Evolutionary conservation across 53 echinoderm and acorn worm genomes (phyloP), one percentile per base, ranked within the genome.

Genomic region (Antedon mediterranea): DNA sequence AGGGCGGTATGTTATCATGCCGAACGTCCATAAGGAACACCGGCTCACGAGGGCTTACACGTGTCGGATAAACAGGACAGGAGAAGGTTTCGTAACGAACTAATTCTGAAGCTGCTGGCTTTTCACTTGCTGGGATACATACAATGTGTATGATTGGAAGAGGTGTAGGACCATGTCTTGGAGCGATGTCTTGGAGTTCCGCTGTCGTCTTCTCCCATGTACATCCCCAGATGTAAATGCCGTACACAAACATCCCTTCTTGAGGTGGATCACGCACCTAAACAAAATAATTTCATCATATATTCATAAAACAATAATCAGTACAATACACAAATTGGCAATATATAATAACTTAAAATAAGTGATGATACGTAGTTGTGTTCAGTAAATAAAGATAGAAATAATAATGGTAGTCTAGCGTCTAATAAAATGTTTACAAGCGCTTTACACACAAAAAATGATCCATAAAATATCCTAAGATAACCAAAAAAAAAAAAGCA

Each of bases 201-300:
- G 92, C 97, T 0, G 97, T 97, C 0, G 97, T 97, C 79, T 97
- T 97, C 86, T 97, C 97, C 97, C 97, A 97, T 0, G 95, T 92
- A 74, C 95, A 94, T 3, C 95, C 95, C 95, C 95, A 94, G 74
- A 94, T 89, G 89, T 94, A 94, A 82, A 94, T 83, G 31, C 95
- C 95, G 28, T 94, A 91, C 57, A 94, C 82, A 28, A 94, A 94
- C 95, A 94, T 94, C 0, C 95, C 95, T 43, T 94, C 95, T 71
- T 91, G 89, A 7, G 95, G 95, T 31, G 95, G 95, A 77, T 94
- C 95, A 32, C 95, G 84, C n/a, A 94, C 95, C 89, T 84, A 34
- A n/a, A n/a, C 26, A 76, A 31, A 9, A 9, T 15, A 29, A 71
- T 29, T 31, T n/a, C n/a, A n/a, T n/a, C n/a, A n/a, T n/a, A n/a